phyloP scores from a whole-genome alignment of 2,797 vertebrate species.

The Oceanodroma leucorhoa region DNA sequence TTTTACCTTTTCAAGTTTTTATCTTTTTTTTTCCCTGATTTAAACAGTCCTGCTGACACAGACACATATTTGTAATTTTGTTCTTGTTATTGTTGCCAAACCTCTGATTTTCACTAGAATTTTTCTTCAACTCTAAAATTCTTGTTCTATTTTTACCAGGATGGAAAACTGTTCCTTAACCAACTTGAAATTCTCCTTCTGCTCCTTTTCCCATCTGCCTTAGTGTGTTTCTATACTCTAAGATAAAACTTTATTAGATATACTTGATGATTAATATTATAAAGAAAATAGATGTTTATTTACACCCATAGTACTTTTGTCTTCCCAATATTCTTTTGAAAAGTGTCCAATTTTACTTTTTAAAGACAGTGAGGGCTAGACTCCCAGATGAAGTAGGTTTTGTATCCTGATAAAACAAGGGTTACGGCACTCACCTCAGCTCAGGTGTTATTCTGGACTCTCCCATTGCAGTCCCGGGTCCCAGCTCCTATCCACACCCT shows the following conservation, averaged over 20 bases:
- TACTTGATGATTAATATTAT: background rate
- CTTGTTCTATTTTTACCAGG: background rate
- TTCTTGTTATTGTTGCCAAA: background rate
- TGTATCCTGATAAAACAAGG: background rate
- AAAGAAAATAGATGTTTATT: background rate
- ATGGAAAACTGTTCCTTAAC: background rate
- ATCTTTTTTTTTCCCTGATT: background rate
- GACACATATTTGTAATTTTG: background rate
- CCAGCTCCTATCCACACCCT: background rate
- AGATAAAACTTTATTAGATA: background rate
- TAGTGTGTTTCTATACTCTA: background rate
- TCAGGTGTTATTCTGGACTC: background rate
- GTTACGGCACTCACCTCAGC: accelerated
- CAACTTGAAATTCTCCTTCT: background rate
- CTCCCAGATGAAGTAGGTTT: background rate
- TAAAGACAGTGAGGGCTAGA: background rate
- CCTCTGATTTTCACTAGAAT: background rate
- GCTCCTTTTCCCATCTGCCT: accelerated
- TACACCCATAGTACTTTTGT: background rate
- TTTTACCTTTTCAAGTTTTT: background rate
- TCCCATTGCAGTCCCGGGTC: accelerated
- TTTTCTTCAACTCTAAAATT: background rate
- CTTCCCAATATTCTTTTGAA: background rate
- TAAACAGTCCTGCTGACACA: background rate
- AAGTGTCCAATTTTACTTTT: background rate